These are phyloP conservation scores for Orius laevigatus DNA, from an alignment of 1,140 invertebrate species.

Conservation along the genomic window DNA sequence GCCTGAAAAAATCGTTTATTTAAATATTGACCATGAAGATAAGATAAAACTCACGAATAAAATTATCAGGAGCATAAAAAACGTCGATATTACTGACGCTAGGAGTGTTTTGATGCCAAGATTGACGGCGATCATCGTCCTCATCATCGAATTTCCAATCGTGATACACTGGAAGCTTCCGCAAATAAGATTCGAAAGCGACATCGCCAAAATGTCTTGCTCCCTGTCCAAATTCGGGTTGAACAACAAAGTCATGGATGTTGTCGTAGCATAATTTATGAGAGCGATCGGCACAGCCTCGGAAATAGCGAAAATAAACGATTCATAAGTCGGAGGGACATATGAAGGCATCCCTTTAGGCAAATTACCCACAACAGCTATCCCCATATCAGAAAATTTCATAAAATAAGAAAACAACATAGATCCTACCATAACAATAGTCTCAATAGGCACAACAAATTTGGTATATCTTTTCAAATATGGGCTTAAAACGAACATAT, in stretches of 20 bases:
- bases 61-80: constrained; percentile 7
- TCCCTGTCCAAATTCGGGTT: constrained; percentile 3
- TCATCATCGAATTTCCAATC: constrained; percentile 17
- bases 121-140: constrained; percentile 10
- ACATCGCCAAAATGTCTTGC: constrained; percentile 14
- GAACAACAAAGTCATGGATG: constrained; percentile 9
- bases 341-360: constrained; percentile 9
- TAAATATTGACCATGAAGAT: no score
- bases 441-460: constrained; percentile 13
- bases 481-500: constrained; percentile 8
- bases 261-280: constrained; percentile 12
- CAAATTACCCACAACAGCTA: constrained; percentile 7
- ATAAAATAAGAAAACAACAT: constrained; percentile 13
- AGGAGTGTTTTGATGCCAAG: constrained; percentile 10
- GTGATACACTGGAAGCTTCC: constrained; percentile 12
- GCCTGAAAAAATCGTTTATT: constrained; percentile 7
- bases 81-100: constrained; percentile 2
- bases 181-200: constrained; percentile 9
- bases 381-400: constrained; percentile 7
- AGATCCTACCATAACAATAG: constrained; percentile 9
- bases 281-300: constrained; percentile 7
- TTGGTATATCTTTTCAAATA: constrained; percentile 9
- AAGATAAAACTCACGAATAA: constrained; percentile 11
- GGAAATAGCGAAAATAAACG: not conserved
- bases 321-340: not conserved